Base-by-base conservation (phyloP, 2,797 vertebrate species). In the Limosa lapponica region DNA sequence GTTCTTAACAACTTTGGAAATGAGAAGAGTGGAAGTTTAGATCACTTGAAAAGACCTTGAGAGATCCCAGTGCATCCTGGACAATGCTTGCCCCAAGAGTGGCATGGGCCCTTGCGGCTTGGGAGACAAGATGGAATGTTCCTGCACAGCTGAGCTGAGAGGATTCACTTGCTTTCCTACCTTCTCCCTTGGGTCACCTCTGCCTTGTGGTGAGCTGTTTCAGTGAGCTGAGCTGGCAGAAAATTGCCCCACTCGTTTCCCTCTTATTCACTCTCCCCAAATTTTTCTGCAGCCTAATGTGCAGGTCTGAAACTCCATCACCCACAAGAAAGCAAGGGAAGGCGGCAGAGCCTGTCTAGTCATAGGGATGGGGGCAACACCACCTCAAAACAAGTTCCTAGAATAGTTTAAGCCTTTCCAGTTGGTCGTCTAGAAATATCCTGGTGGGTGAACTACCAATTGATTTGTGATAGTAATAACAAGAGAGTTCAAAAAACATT, bases 401-500 rank as follows among this genome's bases (percentile, higher is more conserved):
- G 49, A 74, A 46, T 43, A 51, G 27, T 34, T 41, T 27, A 52
- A 51, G 32, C 24, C 64, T 81, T 77, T 72, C 32, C 37, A 17
- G n/a, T 14, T 1, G 1, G 28, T 57, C 48, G 85, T 57, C n/a
- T 77, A 49, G 58, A 67, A 72, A 82, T 34, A 58, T 37, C 54
- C 43, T 54, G 13, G 49, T 28, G 85, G 20, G 18, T n/a, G 22
- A 73, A 55, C 32, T 37, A 19, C 55, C 39, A 41, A 59, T 79
- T 70, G 82, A 92, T 92, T 86, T 82, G 66, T 82, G 77, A 16
- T 72, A 43, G 78, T 82, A 89, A 82, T 89, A 92, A 85, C 49
- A 72, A 48, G 30, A 46, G 16, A 69, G 66, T 74, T 82, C 46
- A 49, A 44, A 85, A 64, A 28, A 28, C 32, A n/a, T 15, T 32